Evolutionary conservation across 2,113 vertebrate species (phyloP), one percentile per base, ranked within the genome.

Genomic region (Pelodiscus sinensis): DNA sequence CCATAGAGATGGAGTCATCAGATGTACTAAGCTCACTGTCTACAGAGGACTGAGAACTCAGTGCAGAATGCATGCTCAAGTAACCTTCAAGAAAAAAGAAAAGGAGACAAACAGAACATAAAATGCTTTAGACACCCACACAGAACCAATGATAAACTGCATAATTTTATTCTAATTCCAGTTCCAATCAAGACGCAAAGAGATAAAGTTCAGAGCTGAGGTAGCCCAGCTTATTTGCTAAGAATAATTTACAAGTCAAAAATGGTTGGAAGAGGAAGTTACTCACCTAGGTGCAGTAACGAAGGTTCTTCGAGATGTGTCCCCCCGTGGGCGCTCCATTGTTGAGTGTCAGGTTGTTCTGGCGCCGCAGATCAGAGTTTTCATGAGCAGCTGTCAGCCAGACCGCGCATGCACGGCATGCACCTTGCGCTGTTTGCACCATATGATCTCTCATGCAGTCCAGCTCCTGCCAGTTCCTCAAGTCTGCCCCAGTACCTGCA

Each of bases 1-100:
- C 99, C 99, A 99, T 99, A 6, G 99, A 99, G 97, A 99, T 99
- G 92, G 99, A 99, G 96, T 99, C 99, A 9, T 99, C 99, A 0
- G 99, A 99, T 6, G 98, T 99, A 92, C 99, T 99, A 84, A 99
- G 98, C 96, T 99, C 98, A 3, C 99, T 99, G 97, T 99, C 99
- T 90, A 99, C 98, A 3, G 99, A 99, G 0, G 99, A 99, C 97
- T 99, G 99, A 4, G 99, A 99, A 97, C 99, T 99, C 94, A 99
- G 96, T 1, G 99, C 98, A 0, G 99, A 98, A 54, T 98, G 98
- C 96, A 98, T 97, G 85, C 95, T 98, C 94, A 98, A 81, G 80
- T 97, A 97, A 73, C 98, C 99, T 99, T 44, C 0, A 35, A 44
- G 57, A 60, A 44, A 25, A 31, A 54, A 93, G 27, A 58, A 7